phyloP scores from a whole-genome alignment of 2,888 invertebrate genomes.

The Temnothorax ravouxi region DNA sequence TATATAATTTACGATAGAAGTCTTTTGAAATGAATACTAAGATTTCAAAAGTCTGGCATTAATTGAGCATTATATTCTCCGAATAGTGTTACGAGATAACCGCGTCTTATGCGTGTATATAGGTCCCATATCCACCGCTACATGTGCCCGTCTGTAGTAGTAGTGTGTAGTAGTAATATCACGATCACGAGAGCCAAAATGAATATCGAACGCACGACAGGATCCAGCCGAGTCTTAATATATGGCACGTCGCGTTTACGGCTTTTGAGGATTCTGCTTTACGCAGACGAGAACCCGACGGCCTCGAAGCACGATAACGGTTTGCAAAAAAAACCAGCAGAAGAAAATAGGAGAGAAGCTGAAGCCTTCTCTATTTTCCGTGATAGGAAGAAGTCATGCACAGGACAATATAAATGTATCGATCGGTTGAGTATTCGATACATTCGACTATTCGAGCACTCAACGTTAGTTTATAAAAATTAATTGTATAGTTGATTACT shows the following conservation, averaged over 20 bases:
- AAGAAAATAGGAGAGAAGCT: conserved; percentile 15
- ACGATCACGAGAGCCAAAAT: conserved; percentile 27
- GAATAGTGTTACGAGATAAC: neutral
- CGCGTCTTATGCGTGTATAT: neutral
- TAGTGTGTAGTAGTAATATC: conserved; percentile 27
- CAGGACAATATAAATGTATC: neutral
- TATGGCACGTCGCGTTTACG: conserved; percentile 55
- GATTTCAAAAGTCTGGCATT: neutral
- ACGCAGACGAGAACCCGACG: conserved; percentile 35
- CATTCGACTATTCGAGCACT: neutral
- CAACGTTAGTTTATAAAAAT: neutral
- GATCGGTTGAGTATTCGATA: neutral
- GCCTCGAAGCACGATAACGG: conserved; percentile 41
- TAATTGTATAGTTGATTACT: too few species aligned
- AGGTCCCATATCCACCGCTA: neutral
- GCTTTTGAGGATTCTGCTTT: conserved; percentile 36
- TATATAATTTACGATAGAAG: neutral
- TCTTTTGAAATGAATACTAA: neutral
- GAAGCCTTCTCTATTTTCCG: conserved; percentile 10
- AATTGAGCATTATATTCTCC: conserved; percentile 29
- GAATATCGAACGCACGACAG: conserved; percentile 55
- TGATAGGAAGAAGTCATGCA: neutral
- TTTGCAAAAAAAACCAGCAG: neutral
- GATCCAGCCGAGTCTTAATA: conserved; percentile 55
- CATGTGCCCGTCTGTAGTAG: neutral